Conservation (phyloP, 2,888 invertebrate genomes). For the Eupithecia centaureata region DNA sequence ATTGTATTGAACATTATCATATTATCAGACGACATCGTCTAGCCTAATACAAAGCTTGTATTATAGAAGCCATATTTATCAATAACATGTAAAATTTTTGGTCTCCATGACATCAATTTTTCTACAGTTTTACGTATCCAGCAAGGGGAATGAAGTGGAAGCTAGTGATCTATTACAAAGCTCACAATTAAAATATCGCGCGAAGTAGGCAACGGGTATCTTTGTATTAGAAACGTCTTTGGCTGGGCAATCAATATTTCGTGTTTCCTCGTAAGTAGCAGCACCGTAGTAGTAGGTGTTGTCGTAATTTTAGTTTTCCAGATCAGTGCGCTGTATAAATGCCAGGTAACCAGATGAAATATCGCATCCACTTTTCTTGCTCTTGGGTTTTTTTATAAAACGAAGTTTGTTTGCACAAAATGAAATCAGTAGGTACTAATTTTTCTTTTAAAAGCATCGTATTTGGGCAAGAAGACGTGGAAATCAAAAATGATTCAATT, state of each 20-base stretch:
- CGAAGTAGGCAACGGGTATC: background rate
- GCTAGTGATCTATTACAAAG: background rate
- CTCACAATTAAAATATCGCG: background rate
- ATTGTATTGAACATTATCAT: no score
- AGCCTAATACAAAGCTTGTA: no score
- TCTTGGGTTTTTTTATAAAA: background rate
- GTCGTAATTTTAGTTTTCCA: constrained; percentile 20
- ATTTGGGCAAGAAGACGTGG: no score
- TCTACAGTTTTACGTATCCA: no score
- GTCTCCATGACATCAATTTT: background rate
- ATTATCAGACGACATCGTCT: no score
- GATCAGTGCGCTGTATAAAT: constrained; percentile 27
- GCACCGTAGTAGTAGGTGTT: background rate
- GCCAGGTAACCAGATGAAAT: constrained; percentile 19
- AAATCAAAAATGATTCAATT: no score
- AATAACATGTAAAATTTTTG: no score
- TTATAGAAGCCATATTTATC: background rate
- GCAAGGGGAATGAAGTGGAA: background rate
- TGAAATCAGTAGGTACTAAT: no score
- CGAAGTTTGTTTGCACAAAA: background rate
- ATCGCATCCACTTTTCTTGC: constrained; percentile 7
- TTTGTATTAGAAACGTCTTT: background rate
- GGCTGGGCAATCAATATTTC: background rate
- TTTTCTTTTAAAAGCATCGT: no score
- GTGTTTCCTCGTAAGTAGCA: background rate